These are phyloP conservation scores for Pachypeltis micranthus DNA, from an alignment of 1,140 invertebrate species.

Conservation along the genomic window DNA sequence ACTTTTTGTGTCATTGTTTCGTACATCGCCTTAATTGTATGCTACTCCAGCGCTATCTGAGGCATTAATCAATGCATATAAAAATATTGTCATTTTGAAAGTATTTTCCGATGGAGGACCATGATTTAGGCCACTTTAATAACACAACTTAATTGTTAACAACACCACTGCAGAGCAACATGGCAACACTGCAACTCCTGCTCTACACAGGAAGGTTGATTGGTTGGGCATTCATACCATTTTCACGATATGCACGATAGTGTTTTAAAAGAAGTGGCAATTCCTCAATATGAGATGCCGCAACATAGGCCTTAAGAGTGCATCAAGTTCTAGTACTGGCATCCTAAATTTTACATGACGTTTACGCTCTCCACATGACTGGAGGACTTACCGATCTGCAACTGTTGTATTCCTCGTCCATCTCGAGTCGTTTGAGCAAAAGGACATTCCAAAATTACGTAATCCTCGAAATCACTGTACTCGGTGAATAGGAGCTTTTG, in stretches of 20 bases:
- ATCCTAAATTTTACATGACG: too few species aligned
- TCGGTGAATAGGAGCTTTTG: constrained; percentile 45
- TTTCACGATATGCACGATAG: not conserved
- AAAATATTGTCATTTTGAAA: not conserved
- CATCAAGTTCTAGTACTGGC: too few species aligned
- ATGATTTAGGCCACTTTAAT: too few species aligned
- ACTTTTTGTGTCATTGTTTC: too few species aligned
- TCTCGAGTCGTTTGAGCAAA: constrained; percentile 48
- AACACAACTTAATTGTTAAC: too few species aligned
- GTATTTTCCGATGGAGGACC: too few species aligned
- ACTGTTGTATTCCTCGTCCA: constrained; percentile 42
- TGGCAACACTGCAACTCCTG: too few species aligned
- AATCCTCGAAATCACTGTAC: constrained; percentile 43
- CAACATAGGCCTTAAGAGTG: not conserved
- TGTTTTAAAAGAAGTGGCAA: not conserved
- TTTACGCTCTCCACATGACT: too few species aligned
- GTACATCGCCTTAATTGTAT: too few species aligned
- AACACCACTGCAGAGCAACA: too few species aligned
- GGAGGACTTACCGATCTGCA: constrained; percentile 43
- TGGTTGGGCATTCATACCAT: not conserved
- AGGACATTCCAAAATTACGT: constrained; percentile 45
- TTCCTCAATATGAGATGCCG: not conserved
- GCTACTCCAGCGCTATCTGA: too few species aligned
- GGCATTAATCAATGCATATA: too few species aligned
- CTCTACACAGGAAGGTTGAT: not conserved